phyloP scores from a whole-genome alignment of 2,113 vertebrate species.

The Channa maculata region DNA sequence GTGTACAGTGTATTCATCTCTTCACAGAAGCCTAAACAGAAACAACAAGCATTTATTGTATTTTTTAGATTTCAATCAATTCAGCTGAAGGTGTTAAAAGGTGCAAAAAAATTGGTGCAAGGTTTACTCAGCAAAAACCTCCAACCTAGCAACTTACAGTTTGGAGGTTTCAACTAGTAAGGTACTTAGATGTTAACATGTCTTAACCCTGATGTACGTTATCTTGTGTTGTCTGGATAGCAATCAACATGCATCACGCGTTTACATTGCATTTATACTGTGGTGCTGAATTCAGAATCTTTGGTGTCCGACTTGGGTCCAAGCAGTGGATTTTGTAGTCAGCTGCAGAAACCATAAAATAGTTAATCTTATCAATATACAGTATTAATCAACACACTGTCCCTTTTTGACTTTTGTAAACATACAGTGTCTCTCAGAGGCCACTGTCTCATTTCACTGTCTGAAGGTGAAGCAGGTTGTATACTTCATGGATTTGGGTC shows the following conservation, averaged over 20 bases:
- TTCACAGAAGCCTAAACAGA: no score
- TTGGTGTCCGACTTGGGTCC: not conserved
- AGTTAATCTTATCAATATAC: slow-evolving; percentile 17
- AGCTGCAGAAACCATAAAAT: slow-evolving; percentile 1
- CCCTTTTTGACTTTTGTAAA: slow-evolving; percentile 19
- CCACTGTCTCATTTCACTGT: slow-evolving; percentile 49
- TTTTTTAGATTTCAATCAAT: no score
- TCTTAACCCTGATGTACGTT: not conserved
- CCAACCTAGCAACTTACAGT: no score
- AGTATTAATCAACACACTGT: slow-evolving; percentile 20
- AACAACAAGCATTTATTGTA: no score
- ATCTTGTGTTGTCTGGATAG: not conserved
- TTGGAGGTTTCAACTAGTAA: not conserved
- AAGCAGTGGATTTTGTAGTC: not conserved
- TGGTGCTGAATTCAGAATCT: slow-evolving; percentile 11
- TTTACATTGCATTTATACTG: not conserved
- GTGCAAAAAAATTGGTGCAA: not conserved
- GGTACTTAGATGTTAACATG: not conserved
- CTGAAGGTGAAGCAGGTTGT: slow-evolving; percentile 38
- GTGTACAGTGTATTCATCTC: no score
- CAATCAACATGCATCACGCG: not conserved
- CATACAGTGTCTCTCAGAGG: slow-evolving; percentile 15
- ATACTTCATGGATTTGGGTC: slow-evolving; percentile 55
- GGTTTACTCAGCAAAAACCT: not conserved
- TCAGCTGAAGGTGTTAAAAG: no score